Evolutionary conservation across 1,140 invertebrate genomes (phyloP).

Genomic region (Eumeta japonica): DNA sequence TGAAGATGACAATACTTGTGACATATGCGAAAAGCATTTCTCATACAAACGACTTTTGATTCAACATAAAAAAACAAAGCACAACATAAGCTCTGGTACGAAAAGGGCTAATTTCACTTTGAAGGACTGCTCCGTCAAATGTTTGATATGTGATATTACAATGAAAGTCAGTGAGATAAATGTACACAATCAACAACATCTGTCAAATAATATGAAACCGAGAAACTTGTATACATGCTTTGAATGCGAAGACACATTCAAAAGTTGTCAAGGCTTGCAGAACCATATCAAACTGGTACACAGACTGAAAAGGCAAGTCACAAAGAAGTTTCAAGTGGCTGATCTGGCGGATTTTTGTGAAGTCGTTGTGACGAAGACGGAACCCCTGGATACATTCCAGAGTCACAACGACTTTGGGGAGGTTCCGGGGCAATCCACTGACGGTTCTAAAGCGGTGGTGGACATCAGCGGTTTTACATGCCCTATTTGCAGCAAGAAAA

Average conservation of each 20-base stretch:
- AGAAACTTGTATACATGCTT: conserved; percentile 48
- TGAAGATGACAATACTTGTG: conserved; percentile 36
- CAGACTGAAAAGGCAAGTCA: conserved; percentile 25
- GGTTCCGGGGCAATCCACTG: conserved; percentile 21
- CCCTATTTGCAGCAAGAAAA: conserved; percentile 37
- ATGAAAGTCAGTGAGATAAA: conserved; percentile 47
- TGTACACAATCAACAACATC: conserved; percentile 48
- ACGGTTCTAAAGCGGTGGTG: conserved; percentile 17
- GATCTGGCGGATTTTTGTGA: conserved; percentile 55
- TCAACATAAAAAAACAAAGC: conserved; percentile 40
- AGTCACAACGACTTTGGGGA: conserved; percentile 44
- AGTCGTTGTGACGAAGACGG: conserved; percentile 53
- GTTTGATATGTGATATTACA: conserved; percentile 46
- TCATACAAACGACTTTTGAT: conserved; percentile 36
- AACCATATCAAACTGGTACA: conserved; percentile 44
- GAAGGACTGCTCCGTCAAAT: conserved; percentile 42
- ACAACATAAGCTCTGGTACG: conserved; percentile 35
- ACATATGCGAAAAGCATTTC: conserved; percentile 47
- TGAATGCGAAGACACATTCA: conserved; percentile 40
- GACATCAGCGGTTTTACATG: conserved; percentile 41
- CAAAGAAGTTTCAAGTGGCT: conserved; percentile 8
- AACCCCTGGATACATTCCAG: conserved; percentile 43
- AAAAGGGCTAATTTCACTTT: conserved; percentile 41
- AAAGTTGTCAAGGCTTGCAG: conserved; percentile 33
- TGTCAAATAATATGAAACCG: conserved; percentile 39